Evolutionary conservation across 2,797 vertebrate species (phyloP).

Genomic region (Anolis apletophallus): DNA sequence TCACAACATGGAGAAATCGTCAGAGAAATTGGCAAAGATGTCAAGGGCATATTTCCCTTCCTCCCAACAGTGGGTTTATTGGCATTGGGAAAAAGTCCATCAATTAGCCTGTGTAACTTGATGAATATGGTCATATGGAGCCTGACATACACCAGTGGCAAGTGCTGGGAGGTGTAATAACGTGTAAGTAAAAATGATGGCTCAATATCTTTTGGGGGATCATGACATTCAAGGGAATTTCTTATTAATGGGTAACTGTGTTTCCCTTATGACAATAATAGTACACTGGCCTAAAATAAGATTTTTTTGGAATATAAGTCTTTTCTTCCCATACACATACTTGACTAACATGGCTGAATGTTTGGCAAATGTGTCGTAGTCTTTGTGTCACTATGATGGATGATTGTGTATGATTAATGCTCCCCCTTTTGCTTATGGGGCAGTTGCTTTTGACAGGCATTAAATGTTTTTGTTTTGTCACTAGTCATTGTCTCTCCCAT

Average conservation of each 20-base stretch:
- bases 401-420: constrained; percentile 51
- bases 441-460: constrained; percentile 14
- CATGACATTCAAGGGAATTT: constrained; percentile 49
- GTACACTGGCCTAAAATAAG: not conserved
- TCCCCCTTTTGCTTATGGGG: constrained; percentile 31
- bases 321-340: not conserved
- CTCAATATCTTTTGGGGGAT: constrained; percentile 47
- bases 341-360: constrained; percentile 14
- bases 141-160: constrained; percentile 32
- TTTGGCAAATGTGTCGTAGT: constrained; percentile 3
- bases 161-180: constrained; percentile 24
- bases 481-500: not conserved
- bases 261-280: constrained; percentile 31
- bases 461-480: constrained; percentile 20
- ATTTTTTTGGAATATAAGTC: not conserved
- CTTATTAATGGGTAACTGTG: constrained; percentile 50
- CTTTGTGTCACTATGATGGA: constrained; percentile 37
- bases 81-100: constrained; percentile 8
- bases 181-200: constrained; percentile 50
- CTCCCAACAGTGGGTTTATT: not conserved
- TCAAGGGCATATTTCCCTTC: constrained; percentile 17
- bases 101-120: constrained; percentile 35
- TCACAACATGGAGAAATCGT: constrained; percentile 33
- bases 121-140: constrained; percentile 40
- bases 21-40: constrained; percentile 26